These are phyloP conservation scores for Parauchenoglanis punctatus DNA, from an alignment of 2,797 vertebrate genomes.

Conservation along the genomic window DNA sequence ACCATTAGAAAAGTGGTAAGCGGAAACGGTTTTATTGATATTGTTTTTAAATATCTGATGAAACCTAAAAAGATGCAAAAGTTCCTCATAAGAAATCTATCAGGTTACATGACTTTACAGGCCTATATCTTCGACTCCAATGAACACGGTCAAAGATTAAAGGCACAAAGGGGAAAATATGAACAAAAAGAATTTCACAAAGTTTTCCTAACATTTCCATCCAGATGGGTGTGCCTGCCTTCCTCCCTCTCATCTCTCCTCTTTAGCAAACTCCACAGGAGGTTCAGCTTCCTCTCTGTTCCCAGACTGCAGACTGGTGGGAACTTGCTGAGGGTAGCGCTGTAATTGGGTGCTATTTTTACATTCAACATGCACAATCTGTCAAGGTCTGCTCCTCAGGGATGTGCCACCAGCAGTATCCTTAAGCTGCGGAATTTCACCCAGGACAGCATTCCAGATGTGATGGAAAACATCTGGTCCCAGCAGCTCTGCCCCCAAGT, in stretches of 20 bases:
- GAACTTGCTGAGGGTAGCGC: conserved; percentile 85
- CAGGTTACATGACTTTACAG: background rate
- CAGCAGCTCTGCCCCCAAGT: conserved; percentile 55
- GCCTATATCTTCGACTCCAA: background rate
- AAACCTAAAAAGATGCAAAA: background rate
- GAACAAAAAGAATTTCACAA: background rate
- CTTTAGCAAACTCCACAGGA: conserved; percentile 55
- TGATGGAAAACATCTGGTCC: conserved; percentile 91
- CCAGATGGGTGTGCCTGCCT: conserved; percentile 19
- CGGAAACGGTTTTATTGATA: background rate
- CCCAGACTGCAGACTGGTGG: conserved; percentile 92
- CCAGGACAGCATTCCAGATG: conserved; percentile 85
- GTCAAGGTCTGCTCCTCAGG: conserved; percentile 82
- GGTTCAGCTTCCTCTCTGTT: conserved; percentile 82
- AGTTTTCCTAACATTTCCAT: background rate
- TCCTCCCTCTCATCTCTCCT: background rate
- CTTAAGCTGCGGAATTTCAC: conserved; percentile 84
- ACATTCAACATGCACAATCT: conserved; percentile 86
- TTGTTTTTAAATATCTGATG: background rate
- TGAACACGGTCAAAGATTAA: background rate
- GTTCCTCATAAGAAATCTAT: background rate
- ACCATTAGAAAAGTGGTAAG: background rate
- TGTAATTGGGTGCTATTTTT: conserved; percentile 91
- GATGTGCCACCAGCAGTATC: conserved; percentile 86
- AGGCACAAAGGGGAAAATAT: background rate